These are phyloP conservation scores for Agrochola circellaris DNA, from an alignment of 2,888 invertebrate genomes.

Conservation along the genomic window DNA sequence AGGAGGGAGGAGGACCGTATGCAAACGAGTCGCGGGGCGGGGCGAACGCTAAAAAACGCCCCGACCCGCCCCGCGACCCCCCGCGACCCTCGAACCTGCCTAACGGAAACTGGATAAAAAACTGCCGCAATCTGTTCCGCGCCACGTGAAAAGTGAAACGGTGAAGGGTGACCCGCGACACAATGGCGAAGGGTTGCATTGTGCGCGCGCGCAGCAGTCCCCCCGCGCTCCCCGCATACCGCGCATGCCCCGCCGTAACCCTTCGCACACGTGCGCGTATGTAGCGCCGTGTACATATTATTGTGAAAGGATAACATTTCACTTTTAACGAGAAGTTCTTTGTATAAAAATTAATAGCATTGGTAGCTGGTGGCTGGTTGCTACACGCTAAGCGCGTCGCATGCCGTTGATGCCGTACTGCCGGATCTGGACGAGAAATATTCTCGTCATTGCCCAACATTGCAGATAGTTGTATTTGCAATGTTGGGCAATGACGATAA, in stretches of 20 bases:
- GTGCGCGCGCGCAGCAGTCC: slow-evolving; percentile 76
- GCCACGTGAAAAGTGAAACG: slow-evolving; percentile 78
- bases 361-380: slow-evolving; percentile 5
- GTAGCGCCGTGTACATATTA: slow-evolving; percentile 64
- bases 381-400: background rate
- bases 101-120: slow-evolving; percentile 77
- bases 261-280: slow-evolving; percentile 71
- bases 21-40: slow-evolving; percentile 80
- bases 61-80: slow-evolving; percentile 64
- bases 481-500: background rate
- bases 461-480: background rate
- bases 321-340: slow-evolving; percentile 68
- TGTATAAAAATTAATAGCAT: slow-evolving; percentile 52
- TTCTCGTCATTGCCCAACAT: background rate
- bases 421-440: background rate
- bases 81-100: slow-evolving; percentile 67
- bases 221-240: slow-evolving; percentile 48
- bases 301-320: slow-evolving; percentile 72
- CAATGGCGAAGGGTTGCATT: slow-evolving; percentile 74
- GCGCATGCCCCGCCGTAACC: slow-evolving; percentile 55
- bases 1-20: slow-evolving; percentile 70
- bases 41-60: slow-evolving; percentile 72
- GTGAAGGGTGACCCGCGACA: slow-evolving; percentile 74
- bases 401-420: background rate
- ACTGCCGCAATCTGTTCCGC: slow-evolving; percentile 80